Evolutionary conservation across 2,888 invertebrate species (phyloP).

Genomic region (Plebejus argus): DNA sequence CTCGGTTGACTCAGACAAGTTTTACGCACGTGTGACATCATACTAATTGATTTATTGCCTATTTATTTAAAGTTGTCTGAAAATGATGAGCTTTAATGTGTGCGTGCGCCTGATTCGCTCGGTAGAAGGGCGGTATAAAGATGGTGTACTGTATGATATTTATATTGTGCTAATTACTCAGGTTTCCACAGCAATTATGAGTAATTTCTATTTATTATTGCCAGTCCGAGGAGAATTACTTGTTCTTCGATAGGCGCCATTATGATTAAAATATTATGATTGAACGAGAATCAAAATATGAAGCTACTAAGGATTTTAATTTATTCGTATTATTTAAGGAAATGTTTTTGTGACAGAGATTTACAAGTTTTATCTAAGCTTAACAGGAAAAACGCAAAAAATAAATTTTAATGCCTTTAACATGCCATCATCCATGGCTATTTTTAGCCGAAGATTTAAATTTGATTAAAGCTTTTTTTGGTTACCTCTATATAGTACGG

Average conservation of each 20-base stretch:
- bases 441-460: too few species aligned
- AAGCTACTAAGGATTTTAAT: background rate
- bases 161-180: background rate
- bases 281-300: background rate
- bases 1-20: background rate
- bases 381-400: background rate
- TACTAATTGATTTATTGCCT: background rate
- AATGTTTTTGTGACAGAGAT: background rate
- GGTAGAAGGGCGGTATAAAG: background rate
- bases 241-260: background rate
- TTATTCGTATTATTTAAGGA: background rate
- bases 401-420: background rate
- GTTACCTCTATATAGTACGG: too few species aligned
- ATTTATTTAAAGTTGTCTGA: background rate
- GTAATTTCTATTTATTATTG: conserved; percentile 12
- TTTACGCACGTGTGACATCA: background rate
- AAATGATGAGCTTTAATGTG: background rate
- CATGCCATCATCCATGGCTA: background rate
- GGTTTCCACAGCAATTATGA: conserved; percentile 8
- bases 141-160: background rate
- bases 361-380: background rate
- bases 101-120: background rate
- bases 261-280: background rate
- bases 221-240: background rate
- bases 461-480: too few species aligned